These are phyloP conservation scores for Subanguina moxae DNA, from an alignment of 1,140 invertebrate genomes.

Conservation along the genomic window DNA sequence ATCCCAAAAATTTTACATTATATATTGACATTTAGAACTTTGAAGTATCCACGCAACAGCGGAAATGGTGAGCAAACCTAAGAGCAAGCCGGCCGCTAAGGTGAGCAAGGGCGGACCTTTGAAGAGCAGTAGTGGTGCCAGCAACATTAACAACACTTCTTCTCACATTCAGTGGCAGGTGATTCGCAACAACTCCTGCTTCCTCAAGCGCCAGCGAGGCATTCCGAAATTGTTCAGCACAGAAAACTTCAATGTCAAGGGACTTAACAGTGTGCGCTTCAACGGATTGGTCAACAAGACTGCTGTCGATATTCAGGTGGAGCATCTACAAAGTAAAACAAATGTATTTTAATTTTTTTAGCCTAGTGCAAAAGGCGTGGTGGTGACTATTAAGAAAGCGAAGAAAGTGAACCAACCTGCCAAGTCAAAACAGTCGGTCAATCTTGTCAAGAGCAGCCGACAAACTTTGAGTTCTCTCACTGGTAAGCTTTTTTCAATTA, in stretches of 20 bases:
- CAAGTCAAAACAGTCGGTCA: constrained; percentile 3
- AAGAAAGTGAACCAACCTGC: not conserved
- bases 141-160: constrained; percentile 4
- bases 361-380: constrained; percentile 11
- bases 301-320: constrained; percentile 32
- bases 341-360: not conserved
- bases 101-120: no score
- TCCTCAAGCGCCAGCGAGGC: constrained; percentile 37
- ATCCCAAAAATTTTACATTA: no score
- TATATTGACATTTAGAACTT: not conserved
- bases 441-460: no score
- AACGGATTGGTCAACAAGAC: constrained; percentile 38
- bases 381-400: constrained; percentile 22
- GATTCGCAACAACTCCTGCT: constrained; percentile 37
- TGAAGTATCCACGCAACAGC: no score
- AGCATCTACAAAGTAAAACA: not conserved
- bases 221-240: constrained; percentile 40
- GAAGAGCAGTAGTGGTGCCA: not conserved
- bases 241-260: constrained; percentile 32
- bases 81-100: no score
- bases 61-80: no score
- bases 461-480: no score
- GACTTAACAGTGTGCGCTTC: constrained; percentile 32
- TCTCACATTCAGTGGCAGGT: constrained; percentile 17
- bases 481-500: no score